These are phyloP conservation scores for Conus ventricosus DNA, from an alignment of 1,140 invertebrate species.

Conservation along the genomic window DNA sequence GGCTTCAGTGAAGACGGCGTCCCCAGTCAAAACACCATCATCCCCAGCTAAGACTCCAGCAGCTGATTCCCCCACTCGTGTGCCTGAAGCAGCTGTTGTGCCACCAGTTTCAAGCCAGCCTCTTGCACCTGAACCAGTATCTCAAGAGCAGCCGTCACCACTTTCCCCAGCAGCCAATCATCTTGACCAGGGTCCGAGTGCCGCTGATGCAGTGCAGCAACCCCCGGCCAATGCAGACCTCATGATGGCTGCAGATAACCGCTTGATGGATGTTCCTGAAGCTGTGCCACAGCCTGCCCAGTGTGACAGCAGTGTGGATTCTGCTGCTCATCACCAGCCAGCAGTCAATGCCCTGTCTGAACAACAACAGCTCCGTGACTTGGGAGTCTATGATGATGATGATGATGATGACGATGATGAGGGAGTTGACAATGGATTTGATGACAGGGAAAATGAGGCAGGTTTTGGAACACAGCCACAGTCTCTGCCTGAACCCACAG, in stretches of 20 bases:
- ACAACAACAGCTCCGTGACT: slow-evolving; percentile 57
- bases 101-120: not conserved
- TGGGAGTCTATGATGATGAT: slow-evolving; percentile 62
- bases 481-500: slow-evolving; percentile 70
- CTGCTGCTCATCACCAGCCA: not conserved
- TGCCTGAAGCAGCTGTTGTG: not conserved
- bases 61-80: not conserved
- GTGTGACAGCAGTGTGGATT: slow-evolving; percentile 7
- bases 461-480: slow-evolving; percentile 65
- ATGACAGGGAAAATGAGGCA: slow-evolving; percentile 36
- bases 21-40: slow-evolving; percentile 38
- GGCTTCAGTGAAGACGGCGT: slow-evolving; percentile 38
- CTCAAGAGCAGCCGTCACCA: not conserved
- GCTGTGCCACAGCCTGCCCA: slow-evolving; percentile 52
- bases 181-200: not conserved
- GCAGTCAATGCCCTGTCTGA: slow-evolving; percentile 22
- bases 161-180: not conserved
- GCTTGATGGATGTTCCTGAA: slow-evolving; percentile 45
- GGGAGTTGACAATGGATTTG: slow-evolving; percentile 32
- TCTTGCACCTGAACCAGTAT: not conserved
- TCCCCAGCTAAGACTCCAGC: slow-evolving; percentile 20
- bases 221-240: not conserved
- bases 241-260: slow-evolving; percentile 3
- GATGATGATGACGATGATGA: slow-evolving; percentile 58
- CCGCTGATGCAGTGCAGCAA: not conserved